phyloP scores from a whole-genome alignment of 2,113 vertebrate species.

The Lamprotornis superbus region DNA sequence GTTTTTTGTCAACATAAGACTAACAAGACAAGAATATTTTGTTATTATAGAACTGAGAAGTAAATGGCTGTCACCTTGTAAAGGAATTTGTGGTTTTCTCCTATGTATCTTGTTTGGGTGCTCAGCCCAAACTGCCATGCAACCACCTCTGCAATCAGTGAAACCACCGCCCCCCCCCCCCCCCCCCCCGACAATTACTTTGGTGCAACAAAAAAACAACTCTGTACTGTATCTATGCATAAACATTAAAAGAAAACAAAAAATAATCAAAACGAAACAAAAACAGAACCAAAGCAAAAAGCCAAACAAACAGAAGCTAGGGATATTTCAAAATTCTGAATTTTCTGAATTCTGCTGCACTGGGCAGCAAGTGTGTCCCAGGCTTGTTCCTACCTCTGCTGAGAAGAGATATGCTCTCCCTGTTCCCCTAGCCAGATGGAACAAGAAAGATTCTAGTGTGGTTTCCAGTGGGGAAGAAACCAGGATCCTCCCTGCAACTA shows the following conservation, averaged over 20 bases:
- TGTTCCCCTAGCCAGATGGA: background rate
- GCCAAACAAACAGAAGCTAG: background rate
- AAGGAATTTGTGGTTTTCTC: background rate
- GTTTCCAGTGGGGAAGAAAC: background rate
- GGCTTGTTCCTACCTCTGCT: background rate
- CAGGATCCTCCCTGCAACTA: rapidly evolving
- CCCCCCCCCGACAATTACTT: background rate
- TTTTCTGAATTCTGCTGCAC: background rate
- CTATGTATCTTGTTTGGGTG: background rate
- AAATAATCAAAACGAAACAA: background rate
- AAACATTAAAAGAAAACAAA: background rate
- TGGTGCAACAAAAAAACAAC: background rate
- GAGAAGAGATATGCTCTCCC: background rate
- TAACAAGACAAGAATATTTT: background rate
- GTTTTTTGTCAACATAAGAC: background rate
- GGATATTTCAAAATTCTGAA: background rate
- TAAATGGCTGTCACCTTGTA: background rate
- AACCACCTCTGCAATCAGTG: background rate
- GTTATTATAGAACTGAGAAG: background rate
- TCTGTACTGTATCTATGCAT: no score
- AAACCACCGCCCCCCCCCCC: rapidly evolving
- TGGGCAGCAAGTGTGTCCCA: no score
- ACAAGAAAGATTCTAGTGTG: background rate
- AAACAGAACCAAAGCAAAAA: background rate
- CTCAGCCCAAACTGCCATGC: background rate